A percentile compares a stretch with the other conserved stretches of the same genome.
Evolutionary conservation across 2,888 invertebrate genomes (phyloP).

Genomic region (Choreutis nemorana): DNA sequence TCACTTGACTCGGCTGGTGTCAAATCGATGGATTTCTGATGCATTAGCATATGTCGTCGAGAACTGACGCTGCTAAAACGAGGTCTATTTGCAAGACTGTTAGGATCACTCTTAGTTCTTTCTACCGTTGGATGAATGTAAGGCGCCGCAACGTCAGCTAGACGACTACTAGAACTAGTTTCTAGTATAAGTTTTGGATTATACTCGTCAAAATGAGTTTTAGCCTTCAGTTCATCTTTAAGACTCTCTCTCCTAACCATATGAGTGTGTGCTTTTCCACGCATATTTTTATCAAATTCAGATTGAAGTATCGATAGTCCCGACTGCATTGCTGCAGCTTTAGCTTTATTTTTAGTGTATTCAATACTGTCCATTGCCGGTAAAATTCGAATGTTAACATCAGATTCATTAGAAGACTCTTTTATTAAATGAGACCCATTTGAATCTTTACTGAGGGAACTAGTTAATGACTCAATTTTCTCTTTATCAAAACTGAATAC

Average conservation of each 20-base stretch:
- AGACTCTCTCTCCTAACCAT: constrained; percentile 61
- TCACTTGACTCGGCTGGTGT: constrained; percentile 87
- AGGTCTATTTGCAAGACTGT: constrained; percentile 76
- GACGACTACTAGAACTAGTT: constrained; percentile 59
- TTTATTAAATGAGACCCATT: constrained; percentile 42
- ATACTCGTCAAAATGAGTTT: constrained; percentile 74
- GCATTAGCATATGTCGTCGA: constrained; percentile 81
- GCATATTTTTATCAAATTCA: constrained; percentile 67
- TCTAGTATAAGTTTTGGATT: constrained; percentile 72
- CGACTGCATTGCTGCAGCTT: constrained; percentile 39
- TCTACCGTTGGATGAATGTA: constrained; percentile 79
- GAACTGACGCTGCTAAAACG: constrained; percentile 76
- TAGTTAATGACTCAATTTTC: constrained; percentile 75
- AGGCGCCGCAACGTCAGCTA: constrained; percentile 57
- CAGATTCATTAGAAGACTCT: constrained; percentile 61
- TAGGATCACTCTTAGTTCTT: constrained; percentile 87
- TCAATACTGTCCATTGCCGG: constrained; percentile 65
- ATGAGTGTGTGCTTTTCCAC: constrained; percentile 45
- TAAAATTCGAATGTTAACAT: constrained; percentile 52
- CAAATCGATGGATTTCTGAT: constrained; percentile 85
- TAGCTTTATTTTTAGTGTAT: constrained; percentile 65
- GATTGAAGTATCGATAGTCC: constrained; percentile 66
- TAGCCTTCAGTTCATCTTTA: constrained; percentile 71
- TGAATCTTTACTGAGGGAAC: constrained; percentile 54
- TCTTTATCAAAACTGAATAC: constrained; percentile 82